phyloP scores from a whole-genome alignment of 1,140 invertebrate genomes.

The Ips nitidus region DNA sequence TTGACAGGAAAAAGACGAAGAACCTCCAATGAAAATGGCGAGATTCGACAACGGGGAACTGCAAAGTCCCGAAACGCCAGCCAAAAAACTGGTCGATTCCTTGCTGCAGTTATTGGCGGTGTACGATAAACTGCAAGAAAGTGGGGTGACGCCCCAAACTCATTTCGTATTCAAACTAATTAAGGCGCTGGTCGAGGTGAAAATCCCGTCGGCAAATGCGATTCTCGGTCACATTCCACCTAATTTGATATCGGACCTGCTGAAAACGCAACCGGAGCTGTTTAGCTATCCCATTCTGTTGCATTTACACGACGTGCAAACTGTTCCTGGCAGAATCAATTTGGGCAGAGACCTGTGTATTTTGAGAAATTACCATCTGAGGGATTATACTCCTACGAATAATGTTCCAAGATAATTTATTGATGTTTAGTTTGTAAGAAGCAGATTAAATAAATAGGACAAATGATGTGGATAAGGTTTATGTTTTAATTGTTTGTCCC shows the following conservation, averaged over 20 bases:
- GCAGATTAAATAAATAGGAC: too few relatives aligned
- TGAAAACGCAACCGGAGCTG: slow-evolving; percentile 75
- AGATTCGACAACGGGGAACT: slow-evolving; percentile 63
- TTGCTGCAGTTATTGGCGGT: slow-evolving; percentile 45
- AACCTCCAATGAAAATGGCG: slow-evolving; percentile 62
- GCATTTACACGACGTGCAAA: slow-evolving; percentile 76
- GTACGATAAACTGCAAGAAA: slow-evolving; percentile 59
- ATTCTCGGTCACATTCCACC: slow-evolving; percentile 81
- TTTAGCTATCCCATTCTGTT: slow-evolving; percentile 73
- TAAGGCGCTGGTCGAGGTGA: slow-evolving; percentile 72
- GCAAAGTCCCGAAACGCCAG: slow-evolving; percentile 58
- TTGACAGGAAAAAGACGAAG: slow-evolving; percentile 48
- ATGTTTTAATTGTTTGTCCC: too few relatives aligned
- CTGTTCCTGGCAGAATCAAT: slow-evolving; percentile 69
- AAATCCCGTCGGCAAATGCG: slow-evolving; percentile 72
- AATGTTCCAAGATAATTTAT: too few relatives aligned
- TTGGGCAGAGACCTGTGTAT: slow-evolving; percentile 81
- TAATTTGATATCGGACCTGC: slow-evolving; percentile 73
- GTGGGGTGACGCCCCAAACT: slow-evolving; percentile 78
- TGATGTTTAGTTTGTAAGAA: too few relatives aligned
- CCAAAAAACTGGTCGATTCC: slow-evolving; percentile 37
- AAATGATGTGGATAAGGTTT: too few relatives aligned
- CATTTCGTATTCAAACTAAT: slow-evolving; percentile 85
- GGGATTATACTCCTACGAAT: slow-evolving; percentile 39
- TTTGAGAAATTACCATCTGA: slow-evolving; percentile 74